Conservation (phyloP, 2,797 vertebrate species). For the Aphelocoma californica region DNA sequence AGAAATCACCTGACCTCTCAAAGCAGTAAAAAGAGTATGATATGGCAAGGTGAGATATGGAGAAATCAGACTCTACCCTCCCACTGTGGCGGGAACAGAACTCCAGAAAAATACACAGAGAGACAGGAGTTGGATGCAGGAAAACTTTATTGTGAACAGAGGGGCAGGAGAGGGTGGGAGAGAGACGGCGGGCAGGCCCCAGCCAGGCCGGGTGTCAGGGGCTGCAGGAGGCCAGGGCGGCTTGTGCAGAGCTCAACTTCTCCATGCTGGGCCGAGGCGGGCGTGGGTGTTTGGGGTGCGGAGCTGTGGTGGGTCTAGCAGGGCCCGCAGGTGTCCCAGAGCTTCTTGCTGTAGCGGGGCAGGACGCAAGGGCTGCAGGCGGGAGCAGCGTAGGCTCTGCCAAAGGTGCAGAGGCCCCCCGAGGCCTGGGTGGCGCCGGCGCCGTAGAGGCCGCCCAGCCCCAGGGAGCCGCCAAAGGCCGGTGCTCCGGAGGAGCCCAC, state of each 20-base stretch:
- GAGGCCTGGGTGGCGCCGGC: neutral
- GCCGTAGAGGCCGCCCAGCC: neutral
- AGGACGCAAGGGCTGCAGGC: neutral
- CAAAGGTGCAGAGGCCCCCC: neutral
- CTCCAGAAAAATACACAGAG: accelerated
- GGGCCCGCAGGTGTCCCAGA: neutral
- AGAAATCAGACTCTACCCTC: accelerated
- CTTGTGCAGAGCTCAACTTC: neutral
- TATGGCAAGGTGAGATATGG: accelerated
- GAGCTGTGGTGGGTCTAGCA: neutral
- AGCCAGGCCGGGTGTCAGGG: too few relatives aligned
- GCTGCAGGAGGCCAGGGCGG: too few relatives aligned
- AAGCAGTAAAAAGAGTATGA: accelerated
- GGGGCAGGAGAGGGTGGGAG: accelerated
- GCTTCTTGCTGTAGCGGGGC: neutral
- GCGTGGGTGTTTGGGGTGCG: neutral
- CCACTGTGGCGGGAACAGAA: accelerated
- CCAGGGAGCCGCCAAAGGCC: neutral
- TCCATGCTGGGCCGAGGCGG: neutral
- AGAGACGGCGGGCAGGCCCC: accelerated
- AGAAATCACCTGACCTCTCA: accelerated
- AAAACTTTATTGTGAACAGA: neutral
- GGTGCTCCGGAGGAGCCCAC: too few relatives aligned
- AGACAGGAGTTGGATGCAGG: accelerated
- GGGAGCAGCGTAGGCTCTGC: neutral